These are phyloP conservation scores for Noctuana brunneofusca DNA, from an alignment of 2,888 invertebrate genomes.

Conservation along the genomic window DNA sequence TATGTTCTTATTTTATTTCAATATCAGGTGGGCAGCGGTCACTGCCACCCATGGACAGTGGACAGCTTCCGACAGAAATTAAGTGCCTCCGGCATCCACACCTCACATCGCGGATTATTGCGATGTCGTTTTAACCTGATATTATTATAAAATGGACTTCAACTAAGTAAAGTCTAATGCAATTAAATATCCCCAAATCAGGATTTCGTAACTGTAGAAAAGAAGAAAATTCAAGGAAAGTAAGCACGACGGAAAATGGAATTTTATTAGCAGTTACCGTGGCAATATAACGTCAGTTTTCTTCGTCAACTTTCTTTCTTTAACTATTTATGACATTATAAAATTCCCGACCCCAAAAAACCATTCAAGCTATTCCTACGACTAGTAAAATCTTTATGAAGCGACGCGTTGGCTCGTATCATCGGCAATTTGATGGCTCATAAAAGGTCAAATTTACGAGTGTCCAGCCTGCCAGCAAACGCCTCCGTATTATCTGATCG, in stretches of 20 bases:
- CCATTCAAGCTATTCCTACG: neutral
- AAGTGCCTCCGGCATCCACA: too few species aligned
- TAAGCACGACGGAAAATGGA: neutral
- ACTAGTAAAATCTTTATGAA: slow-evolving; percentile 53
- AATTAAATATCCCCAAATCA: too few species aligned
- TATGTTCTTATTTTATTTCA: too few species aligned
- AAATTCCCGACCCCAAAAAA: slow-evolving; percentile 1
- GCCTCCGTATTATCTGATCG: slow-evolving; percentile 65
- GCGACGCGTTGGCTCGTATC: slow-evolving; percentile 55
- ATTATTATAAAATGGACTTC: too few species aligned
- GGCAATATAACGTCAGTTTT: neutral
- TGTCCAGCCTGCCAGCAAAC: slow-evolving; percentile 51
- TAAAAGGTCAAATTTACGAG: slow-evolving; percentile 73
- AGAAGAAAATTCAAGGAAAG: neutral
- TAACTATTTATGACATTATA: slow-evolving; percentile 4
- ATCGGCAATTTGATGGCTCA: slow-evolving; percentile 71
- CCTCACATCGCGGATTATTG: too few species aligned
- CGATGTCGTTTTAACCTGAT: too few species aligned
- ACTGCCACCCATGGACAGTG: too few species aligned
- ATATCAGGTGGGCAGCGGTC: too few species aligned
- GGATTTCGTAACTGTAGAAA: neutral
- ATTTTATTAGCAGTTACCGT: neutral
- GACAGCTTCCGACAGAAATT: too few species aligned
- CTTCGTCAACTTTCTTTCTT: neutral
- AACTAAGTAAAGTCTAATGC: too few species aligned